Conservation (phyloP, 2,113 vertebrate species). For the Theropithecus gelada region DNA sequence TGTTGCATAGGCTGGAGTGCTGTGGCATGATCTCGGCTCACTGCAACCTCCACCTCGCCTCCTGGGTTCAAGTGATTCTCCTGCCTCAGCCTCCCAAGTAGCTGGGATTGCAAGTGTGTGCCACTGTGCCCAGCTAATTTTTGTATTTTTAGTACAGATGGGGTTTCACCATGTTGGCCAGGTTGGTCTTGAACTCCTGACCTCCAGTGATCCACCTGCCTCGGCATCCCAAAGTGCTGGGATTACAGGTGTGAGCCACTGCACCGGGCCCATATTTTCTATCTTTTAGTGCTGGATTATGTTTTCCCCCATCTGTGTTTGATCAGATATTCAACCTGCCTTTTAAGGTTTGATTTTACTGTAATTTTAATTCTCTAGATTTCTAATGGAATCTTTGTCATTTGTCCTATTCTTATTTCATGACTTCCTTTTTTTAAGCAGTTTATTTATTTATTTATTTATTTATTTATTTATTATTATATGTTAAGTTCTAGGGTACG, state of each 20-base stretch:
- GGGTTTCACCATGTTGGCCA: background rate
- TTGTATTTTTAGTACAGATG: background rate
- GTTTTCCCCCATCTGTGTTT: background rate
- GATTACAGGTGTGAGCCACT: background rate
- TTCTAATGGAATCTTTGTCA: background rate
- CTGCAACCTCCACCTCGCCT: too few species aligned
- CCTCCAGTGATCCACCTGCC: background rate
- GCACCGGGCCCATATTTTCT: background rate
- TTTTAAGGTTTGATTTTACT: background rate
- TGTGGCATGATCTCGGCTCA: too few species aligned
- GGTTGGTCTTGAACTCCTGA: background rate
- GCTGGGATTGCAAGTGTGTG: too few species aligned
- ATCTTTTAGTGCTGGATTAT: background rate
- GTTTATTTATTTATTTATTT: too few species aligned
- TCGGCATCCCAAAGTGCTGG: background rate
- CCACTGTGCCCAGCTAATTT: too few species aligned
- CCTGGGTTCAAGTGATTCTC: too few species aligned
- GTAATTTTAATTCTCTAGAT: background rate
- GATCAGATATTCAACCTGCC: background rate
- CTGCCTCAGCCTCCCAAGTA: too few species aligned
- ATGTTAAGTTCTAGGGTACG: too few species aligned
- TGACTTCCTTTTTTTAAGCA: background rate
- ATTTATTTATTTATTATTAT: too few species aligned
- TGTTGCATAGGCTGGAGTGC: too few species aligned
- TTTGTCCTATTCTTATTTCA: background rate